These are phyloP conservation scores for Triplophysa bombifrons DNA, from an alignment of 2,797 vertebrate genomes.

Conservation along the genomic window DNA sequence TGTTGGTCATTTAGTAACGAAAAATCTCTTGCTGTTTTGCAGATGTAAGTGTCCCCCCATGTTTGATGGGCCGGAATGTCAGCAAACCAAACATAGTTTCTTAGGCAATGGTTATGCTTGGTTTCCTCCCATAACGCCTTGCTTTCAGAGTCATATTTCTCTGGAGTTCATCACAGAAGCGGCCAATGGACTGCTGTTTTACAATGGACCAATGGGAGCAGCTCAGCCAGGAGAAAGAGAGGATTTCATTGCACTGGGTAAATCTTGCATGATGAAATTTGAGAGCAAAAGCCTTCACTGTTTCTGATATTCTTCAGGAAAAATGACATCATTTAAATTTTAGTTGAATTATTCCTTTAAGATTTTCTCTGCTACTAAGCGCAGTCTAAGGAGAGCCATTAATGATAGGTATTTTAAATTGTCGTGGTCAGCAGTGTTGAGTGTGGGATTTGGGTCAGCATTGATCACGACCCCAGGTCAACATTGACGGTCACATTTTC, in stretches of 20 bases:
- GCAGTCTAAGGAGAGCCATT: constrained; percentile 31
- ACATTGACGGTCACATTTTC: constrained; percentile 38
- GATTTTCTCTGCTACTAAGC: background rate
- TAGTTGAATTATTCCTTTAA: background rate
- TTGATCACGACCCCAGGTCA: constrained; percentile 36
- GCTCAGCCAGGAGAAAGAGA: constrained; percentile 69
- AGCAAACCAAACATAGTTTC: constrained; percentile 88
- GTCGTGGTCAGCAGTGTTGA: constrained; percentile 47
- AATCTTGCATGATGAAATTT: constrained; percentile 41
- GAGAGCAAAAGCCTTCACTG: background rate
- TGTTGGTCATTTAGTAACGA: background rate
- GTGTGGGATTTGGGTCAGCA: constrained; percentile 25
- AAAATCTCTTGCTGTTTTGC: background rate
- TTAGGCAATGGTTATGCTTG: constrained; percentile 85
- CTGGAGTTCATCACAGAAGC: constrained; percentile 86
- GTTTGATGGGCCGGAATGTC: constrained; percentile 87
- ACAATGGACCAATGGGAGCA: constrained; percentile 78
- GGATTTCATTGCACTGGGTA: constrained; percentile 86
- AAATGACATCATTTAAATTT: background rate
- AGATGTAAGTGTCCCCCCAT: constrained; percentile 84
- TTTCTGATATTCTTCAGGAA: background rate
- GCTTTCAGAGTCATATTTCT: constrained; percentile 85
- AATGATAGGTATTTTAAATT: constrained; percentile 46
- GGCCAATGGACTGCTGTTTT: constrained; percentile 82
- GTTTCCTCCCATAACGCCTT: constrained; percentile 85